Percentiles rank a stretch among this genome's conserved stretches.
Conservation (phyloP, 37 sponge, comb jelly and placozoan genomes). For the Halisarca cf. caerulea region DNA sequence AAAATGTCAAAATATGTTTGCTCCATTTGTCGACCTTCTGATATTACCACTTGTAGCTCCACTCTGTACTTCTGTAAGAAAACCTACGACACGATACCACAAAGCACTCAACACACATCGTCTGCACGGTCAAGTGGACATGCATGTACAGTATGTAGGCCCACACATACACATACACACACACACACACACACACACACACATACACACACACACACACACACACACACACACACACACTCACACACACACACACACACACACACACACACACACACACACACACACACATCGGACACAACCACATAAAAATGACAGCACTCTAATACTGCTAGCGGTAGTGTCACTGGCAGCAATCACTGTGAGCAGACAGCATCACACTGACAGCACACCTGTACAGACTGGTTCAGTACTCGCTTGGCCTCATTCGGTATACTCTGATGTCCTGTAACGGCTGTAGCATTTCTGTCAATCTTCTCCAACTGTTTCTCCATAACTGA, state of each 20-base stretch:
- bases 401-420: not conserved
- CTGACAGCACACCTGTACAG: not conserved
- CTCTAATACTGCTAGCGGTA: no score
- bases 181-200: no score
- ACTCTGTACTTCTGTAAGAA: slow-evolving; percentile 55
- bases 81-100: not conserved
- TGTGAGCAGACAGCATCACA: no score
- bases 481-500: slow-evolving; percentile 77
- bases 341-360: no score
- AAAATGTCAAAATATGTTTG: slow-evolving; percentile 45
- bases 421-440: slow-evolving; percentile 12
- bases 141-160: not conserved
- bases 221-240: slow-evolving; percentile 1
- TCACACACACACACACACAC: slow-evolving; percentile 19
- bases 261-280: slow-evolving; percentile 18
- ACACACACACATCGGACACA: slow-evolving; percentile 18
- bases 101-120: not conserved
- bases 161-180: not conserved
- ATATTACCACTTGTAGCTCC: slow-evolving; percentile 25
- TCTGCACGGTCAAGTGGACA: slow-evolving; percentile 10
- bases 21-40: slow-evolving; percentile 53
- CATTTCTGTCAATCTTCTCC: slow-evolving; percentile 73
- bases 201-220: slow-evolving; percentile 13
- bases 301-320: not conserved
- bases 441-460: slow-evolving; percentile 43